These are phyloP conservation scores for Peromyscus eremicus DNA, from an alignment of 2,797 vertebrate genomes.

Conservation along the genomic window DNA sequence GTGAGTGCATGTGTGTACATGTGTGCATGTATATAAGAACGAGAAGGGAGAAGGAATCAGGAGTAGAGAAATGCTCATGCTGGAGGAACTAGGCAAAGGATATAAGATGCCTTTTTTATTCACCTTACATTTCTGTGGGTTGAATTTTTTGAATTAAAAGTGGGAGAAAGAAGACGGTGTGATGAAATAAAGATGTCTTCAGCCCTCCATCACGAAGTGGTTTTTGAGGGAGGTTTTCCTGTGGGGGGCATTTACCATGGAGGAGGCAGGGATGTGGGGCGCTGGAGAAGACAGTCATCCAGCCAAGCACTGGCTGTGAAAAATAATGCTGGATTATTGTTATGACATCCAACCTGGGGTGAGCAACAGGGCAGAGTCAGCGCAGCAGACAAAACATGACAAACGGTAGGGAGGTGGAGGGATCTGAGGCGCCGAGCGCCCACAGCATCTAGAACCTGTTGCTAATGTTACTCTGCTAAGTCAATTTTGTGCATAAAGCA, in stretches of 20 bases:
- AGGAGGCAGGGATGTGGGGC: neutral
- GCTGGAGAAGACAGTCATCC: neutral
- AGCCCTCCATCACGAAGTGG: neutral
- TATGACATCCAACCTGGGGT: neutral
- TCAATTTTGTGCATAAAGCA: neutral
- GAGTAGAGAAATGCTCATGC: neutral
- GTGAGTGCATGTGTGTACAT: neutral
- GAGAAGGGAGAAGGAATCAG: neutral
- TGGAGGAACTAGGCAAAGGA: neutral
- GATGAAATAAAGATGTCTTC: neutral
- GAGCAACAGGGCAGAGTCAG: neutral
- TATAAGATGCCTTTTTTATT: neutral
- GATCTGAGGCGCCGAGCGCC: neutral
- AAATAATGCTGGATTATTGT: neutral
- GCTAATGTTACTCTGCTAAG: neutral
- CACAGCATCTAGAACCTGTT: neutral
- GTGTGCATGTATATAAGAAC: neutral
- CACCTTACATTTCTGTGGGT: neutral
- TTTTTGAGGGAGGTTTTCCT: neutral
- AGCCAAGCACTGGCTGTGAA: fast-evolving
- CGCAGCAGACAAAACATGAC: fast-evolving
- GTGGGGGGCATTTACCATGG: neutral
- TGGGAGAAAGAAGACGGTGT: neutral
- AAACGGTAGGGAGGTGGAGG: fast-evolving
- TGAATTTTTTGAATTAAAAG: neutral